Evolutionary conservation across 2,797 vertebrate genomes (phyloP).

Genomic region (Bradypodion ventrale): DNA sequence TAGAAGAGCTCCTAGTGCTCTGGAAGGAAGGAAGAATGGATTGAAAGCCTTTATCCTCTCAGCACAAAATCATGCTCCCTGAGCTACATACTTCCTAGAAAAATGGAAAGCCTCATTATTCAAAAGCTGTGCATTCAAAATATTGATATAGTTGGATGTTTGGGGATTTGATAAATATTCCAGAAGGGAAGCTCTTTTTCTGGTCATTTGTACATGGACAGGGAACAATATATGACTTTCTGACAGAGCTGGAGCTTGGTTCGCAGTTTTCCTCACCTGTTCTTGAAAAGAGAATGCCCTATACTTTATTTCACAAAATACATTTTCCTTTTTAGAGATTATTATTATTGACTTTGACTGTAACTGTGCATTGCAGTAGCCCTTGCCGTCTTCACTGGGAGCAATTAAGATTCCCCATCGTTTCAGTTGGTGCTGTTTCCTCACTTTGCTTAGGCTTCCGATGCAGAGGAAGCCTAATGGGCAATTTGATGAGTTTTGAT

Average conservation of each 20-base stretch:
- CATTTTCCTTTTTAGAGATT: not conserved
- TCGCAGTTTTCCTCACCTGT: not conserved
- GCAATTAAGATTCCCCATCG: conserved; percentile 46
- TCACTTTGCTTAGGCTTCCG: conserved; percentile 42
- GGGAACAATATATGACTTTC: fast-evolving
- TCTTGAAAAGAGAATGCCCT: not conserved
- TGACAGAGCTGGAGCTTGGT: not conserved
- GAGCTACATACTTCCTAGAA: not conserved
- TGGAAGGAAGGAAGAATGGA: not conserved
- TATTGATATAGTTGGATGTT: not conserved
- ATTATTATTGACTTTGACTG: conserved; percentile 4
- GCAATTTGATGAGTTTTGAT: conserved; percentile 33
- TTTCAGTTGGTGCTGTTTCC: conserved; percentile 26
- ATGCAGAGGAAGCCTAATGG: conserved; percentile 26
- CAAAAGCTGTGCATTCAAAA: not conserved
- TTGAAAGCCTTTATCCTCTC: not conserved
- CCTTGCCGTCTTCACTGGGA: conserved; percentile 30
- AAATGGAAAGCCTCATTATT: not conserved
- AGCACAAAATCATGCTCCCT: not conserved
- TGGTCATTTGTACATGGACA: not conserved
- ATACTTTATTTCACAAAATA: conserved; percentile 4
- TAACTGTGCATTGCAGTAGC: conserved; percentile 21
- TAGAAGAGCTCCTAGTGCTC: no score
- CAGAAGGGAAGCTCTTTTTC: no score
- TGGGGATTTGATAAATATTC: no score